Percentiles rank a stretch among this genome's conserved stretches.
phyloP scores from a whole-genome alignment of 2,888 invertebrate genomes.

The Netelia fuscicornis region DNA sequence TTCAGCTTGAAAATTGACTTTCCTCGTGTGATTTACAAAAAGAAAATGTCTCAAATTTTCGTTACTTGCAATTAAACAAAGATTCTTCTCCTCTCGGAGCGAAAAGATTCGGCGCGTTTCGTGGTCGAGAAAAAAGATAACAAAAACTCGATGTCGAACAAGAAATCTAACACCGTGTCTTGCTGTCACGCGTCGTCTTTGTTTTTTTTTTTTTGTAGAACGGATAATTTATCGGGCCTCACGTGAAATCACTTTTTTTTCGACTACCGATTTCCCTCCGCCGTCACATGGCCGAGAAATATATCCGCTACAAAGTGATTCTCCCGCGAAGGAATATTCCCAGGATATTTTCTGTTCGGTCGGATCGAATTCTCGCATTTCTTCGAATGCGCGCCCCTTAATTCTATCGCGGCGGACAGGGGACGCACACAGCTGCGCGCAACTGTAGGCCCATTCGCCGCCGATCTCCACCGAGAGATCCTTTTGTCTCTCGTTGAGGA shows the following conservation, averaged over 20 bases:
- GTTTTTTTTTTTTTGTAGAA: slow-evolving; percentile 37
- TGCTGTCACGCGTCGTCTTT: slow-evolving; percentile 4
- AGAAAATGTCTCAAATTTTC: neutral
- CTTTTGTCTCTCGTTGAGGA: slow-evolving; percentile 81
- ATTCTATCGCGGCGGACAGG: slow-evolving; percentile 46
- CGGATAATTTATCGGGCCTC: slow-evolving; percentile 62
- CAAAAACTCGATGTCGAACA: slow-evolving; percentile 65
- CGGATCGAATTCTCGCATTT: slow-evolving; percentile 63
- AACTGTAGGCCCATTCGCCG: slow-evolving; percentile 57
- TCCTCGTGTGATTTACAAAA: neutral
- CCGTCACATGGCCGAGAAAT: slow-evolving; percentile 4
- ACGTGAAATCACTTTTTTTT: slow-evolving; percentile 52
- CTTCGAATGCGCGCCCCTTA: slow-evolving; percentile 69
- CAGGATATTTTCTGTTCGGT: slow-evolving; percentile 50
- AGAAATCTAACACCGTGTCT: slow-evolving; percentile 64
- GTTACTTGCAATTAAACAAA: too few relatives aligned
- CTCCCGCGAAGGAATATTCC: slow-evolving; percentile 61
- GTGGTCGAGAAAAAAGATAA: slow-evolving; percentile 33
- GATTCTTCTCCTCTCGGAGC: neutral
- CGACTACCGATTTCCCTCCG: slow-evolving; percentile 25
- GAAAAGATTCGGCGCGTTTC: slow-evolving; percentile 24
- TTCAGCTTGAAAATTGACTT: slow-evolving; percentile 17
- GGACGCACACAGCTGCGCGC: slow-evolving; percentile 19
- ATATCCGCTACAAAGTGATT: slow-evolving; percentile 48
- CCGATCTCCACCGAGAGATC: slow-evolving; percentile 72